Evolutionary conservation across 2,113 vertebrate genomes (phyloP).

Genomic region (Coptodon bakossiorum): DNA sequence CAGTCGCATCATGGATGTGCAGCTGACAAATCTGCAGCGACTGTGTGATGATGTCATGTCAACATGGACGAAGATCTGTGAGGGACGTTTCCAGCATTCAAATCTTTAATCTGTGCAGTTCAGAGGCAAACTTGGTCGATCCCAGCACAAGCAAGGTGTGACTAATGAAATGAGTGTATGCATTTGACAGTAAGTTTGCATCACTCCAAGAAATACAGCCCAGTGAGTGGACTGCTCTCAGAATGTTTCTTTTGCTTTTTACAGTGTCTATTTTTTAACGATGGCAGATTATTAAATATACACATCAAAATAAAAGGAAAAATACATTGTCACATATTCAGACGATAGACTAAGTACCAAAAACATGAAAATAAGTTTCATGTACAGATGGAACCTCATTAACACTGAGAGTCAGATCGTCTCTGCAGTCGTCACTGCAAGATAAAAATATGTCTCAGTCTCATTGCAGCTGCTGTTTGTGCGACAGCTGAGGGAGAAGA

Average conservation of each 20-base stretch:
- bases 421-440: background rate
- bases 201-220: background rate
- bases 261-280: background rate
- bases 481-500: background rate
- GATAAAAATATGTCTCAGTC: background rate
- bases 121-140: background rate
- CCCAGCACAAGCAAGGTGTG: rapidly evolving
- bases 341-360: background rate
- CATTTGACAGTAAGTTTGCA: background rate
- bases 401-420: background rate
- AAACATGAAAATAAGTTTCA: background rate
- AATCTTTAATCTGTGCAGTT: background rate
- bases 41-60: background rate
- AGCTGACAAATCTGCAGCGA: background rate
- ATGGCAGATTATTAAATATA: background rate
- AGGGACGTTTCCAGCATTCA: rapidly evolving
- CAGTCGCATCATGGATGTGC: rapidly evolving
- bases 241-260: rapidly evolving
- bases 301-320: background rate
- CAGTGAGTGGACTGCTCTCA: background rate
- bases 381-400: background rate
- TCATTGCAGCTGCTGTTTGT: background rate
- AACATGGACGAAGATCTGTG: rapidly evolving
- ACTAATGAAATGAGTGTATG: background rate
- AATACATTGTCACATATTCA: background rate